Conservation (phyloP, 2,888 invertebrate species). For the Macrosoma leucophasiata region DNA sequence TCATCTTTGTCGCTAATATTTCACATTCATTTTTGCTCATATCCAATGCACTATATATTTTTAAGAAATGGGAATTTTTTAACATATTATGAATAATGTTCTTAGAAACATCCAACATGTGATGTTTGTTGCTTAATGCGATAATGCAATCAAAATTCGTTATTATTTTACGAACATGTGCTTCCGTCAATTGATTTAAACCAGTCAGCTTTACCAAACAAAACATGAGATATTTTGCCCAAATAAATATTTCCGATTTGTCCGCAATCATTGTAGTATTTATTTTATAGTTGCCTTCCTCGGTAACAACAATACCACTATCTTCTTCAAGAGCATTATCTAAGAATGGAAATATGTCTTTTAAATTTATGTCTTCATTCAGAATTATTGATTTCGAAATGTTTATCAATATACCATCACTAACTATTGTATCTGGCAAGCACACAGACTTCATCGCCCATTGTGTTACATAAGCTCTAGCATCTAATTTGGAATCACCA, state of each 20-base stretch:
- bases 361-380: conserved; percentile 39
- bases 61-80: conserved; percentile 56
- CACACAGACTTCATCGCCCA: conserved; percentile 59
- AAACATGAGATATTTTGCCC: conserved; percentile 61
- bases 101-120: conserved; percentile 45
- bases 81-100: conserved; percentile 46
- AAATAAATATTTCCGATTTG: conserved; percentile 52
- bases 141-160: conserved; percentile 49
- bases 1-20: conserved; percentile 48
- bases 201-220: conserved; percentile 50
- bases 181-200: conserved; percentile 40
- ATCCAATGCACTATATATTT: conserved; percentile 53
- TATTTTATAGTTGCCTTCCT: conserved; percentile 40
- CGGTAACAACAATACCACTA: conserved; percentile 35
- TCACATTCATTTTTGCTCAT: conserved; percentile 39
- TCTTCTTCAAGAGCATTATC: conserved; percentile 35
- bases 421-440: conserved; percentile 44
- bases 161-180: conserved; percentile 41
- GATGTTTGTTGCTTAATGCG: conserved; percentile 41
- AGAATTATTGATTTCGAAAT: conserved; percentile 60
- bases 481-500: conserved; percentile 60
- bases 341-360: conserved; percentile 46
- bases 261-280: conserved; percentile 35
- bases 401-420: conserved; percentile 44
- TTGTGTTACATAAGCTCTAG: conserved; percentile 64